These are phyloP conservation scores for Chaenogobius annularis DNA, from an alignment of 2,113 vertebrate genomes.

Conservation along the genomic window DNA sequence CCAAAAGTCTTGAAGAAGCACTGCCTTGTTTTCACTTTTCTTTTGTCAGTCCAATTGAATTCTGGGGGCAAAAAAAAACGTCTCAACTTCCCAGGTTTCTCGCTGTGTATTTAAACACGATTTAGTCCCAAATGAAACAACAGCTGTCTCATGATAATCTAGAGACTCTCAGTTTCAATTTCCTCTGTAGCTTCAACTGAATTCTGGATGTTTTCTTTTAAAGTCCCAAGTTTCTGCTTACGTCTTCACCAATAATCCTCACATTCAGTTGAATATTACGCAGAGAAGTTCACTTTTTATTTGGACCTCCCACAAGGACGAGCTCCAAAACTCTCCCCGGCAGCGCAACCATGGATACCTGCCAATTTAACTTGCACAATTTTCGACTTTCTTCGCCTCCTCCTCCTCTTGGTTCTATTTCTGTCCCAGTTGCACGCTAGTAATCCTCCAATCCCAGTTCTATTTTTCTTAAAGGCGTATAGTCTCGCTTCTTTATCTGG, in stretches of 20 bases:
- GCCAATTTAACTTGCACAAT: slow-evolving; percentile 69
- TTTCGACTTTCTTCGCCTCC: slow-evolving; percentile 51
- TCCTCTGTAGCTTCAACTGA: slow-evolving; percentile 7
- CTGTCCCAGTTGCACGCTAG: slow-evolving; percentile 57
- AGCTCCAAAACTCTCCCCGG: slow-evolving; percentile 53
- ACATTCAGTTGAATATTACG: slow-evolving; percentile 28
- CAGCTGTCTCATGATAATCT: slow-evolving; percentile 2
- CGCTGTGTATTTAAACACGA: not conserved
- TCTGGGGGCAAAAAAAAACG: not conserved
- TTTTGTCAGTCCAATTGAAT: not conserved
- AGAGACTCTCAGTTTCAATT: slow-evolving; percentile 23
- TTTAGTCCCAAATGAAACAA: not conserved
- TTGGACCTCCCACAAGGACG: slow-evolving; percentile 66
- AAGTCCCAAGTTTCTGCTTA: slow-evolving; percentile 34
- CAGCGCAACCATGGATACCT: slow-evolving; percentile 64
- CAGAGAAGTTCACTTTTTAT: slow-evolving; percentile 48
- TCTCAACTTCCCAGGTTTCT: not conserved
- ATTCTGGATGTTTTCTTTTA: slow-evolving; percentile 36
- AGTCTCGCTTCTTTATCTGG: slow-evolving; percentile 59
- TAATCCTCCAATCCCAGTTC: slow-evolving; percentile 62
- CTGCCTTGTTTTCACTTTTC: not conserved
- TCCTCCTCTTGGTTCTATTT: slow-evolving; percentile 36
- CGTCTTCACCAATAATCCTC: slow-evolving; percentile 37
- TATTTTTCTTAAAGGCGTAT: slow-evolving; percentile 64
- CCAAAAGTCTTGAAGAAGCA: slow-evolving; percentile 12